Evolutionary conservation across 2,113 vertebrate species (phyloP).

Genomic region (Hippocampus comes): DNA sequence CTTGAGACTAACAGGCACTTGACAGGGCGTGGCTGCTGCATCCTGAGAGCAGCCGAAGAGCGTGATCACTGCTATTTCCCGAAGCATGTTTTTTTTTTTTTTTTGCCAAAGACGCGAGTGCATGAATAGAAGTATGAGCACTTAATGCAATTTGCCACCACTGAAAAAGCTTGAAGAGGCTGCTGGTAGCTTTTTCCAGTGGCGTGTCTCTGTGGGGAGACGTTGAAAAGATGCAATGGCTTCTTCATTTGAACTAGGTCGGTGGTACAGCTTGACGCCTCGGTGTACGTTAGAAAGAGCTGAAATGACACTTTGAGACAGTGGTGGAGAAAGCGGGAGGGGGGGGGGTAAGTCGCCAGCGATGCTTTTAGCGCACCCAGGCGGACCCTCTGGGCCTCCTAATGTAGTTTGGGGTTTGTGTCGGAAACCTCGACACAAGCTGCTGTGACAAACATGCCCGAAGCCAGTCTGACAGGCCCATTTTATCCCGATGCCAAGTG

Average conservation of each 20-base stretch:
- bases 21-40: conserved; percentile 25
- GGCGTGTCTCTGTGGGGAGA: conserved; percentile 45
- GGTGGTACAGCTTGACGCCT: conserved; percentile 45
- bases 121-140: conserved; percentile 11
- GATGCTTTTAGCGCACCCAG: conserved; percentile 54
- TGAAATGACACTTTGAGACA: conserved; percentile 50
- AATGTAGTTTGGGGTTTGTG: conserved; percentile 43
- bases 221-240: conserved; percentile 48
- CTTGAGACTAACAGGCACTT: conserved; percentile 24
- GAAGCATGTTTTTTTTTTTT: background rate
- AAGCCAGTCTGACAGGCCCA: conserved; percentile 22
- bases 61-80: background rate
- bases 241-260: conserved; percentile 58
- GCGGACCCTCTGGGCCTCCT: conserved; percentile 49
- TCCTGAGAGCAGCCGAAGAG: conserved; percentile 9
- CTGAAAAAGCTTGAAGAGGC: conserved; percentile 15
- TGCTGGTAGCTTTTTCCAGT: background rate
- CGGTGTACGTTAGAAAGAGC: conserved; percentile 57
- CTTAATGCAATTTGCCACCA: conserved; percentile 15
- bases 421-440: conserved; percentile 28
- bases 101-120: background rate
- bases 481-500: conserved; percentile 31
- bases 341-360: conserved; percentile 44
- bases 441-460: conserved; percentile 34
- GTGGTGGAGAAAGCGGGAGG: background rate